Base-by-base conservation (phyloP, 2,888 invertebrate species). In the Drosophila helvetica region DNA sequence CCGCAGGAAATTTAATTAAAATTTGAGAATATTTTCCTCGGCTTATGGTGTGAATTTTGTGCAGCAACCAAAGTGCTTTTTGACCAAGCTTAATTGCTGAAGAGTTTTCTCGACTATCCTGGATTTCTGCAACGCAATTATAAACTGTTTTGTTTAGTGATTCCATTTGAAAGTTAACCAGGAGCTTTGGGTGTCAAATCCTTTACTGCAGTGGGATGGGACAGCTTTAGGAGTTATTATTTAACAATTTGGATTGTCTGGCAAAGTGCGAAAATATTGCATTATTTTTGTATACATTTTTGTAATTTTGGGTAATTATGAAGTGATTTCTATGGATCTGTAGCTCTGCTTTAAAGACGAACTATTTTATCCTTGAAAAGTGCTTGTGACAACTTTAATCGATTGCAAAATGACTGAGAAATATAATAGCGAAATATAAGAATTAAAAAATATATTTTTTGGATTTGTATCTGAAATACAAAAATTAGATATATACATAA, bases 31-130 rank as follows among this genome's bases (percentile, higher is more conserved):
- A 43, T 25, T 17, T 17, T 9, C 22, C 19, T 38, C 10, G 19
- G 15, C 17, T 27, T 25, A n/a, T 8, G 15, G 17, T 15, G 33
- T 9, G 25, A 17, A 45, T 22, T 18, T 51, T 9, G 10, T 27
- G 27, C 15, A 9, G 18, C 17, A 45, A 19, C 18, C 48, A 33
- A 5, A 45, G 9, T 7, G 46, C 43, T 45, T 25, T 15, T 45
- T 19, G 18, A 12, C 18, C 33, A 33, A 33, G 15, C 50, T 64
- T 48, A 64, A 33, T 33, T 55, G 25, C 42, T 50, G n/a, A 50
- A 43, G 9, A 53, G 42, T 42, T 10, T 30, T 15, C 22, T 12
- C 15, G 27, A 22, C 7, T 25, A 22, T n/a, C 2, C 12, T n/a
- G 48, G n/a, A 17, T 50, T 54, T 8, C 33, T 10, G 30, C 4